Evolutionary conservation across 2,113 vertebrate species (phyloP), one percentile per base, ranked within the genome.

Genomic region (Fulica atra): DNA sequence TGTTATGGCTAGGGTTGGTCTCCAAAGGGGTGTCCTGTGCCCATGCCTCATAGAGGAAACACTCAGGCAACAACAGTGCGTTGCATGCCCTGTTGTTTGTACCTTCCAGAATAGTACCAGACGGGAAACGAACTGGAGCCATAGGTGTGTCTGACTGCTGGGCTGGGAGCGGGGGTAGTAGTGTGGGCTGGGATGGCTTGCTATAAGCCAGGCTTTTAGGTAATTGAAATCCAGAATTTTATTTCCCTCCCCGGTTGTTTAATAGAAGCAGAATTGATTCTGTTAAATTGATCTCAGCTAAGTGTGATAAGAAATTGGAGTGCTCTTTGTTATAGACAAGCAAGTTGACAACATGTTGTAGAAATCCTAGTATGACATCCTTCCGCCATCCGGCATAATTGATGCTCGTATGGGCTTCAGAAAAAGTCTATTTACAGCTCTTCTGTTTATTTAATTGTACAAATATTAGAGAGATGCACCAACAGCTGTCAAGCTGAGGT

Each of bases 191-290:
- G 73, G 40, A 83, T 76, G 90, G 21, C 38, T 92, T 93, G 29
- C 86, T 86, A 6, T 66, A 80, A 94, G 40, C 40, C 42, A 89
- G 65, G 89, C 59, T 40, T 48, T 88, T 36, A 83, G 77, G n/a
- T 89, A 95, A 93, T 87, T 93, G 81, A 96, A 96, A 95, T 97
- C 33, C 84, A 88, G 73, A 86, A 77, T 88, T 95, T 29, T 92
- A 65, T 59, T 71, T 54, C 65, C 44, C 57, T 11, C 70, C 76
- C 66, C 7, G 44, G 11, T 81, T 48, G 86, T 81, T 97, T 92
- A 96, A 78, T 61, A 95, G 91, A 84, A 70, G 73, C 83, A 94
- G 95, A 87, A 81, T 36, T 86, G 92, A 78, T 94, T 91, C 53
- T 95, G 61, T 96, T 95, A 64, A 79, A 64, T 61, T 95, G 61